phyloP scores from a whole-genome alignment of 2,888 invertebrate genomes.

The Catocala sponsa region DNA sequence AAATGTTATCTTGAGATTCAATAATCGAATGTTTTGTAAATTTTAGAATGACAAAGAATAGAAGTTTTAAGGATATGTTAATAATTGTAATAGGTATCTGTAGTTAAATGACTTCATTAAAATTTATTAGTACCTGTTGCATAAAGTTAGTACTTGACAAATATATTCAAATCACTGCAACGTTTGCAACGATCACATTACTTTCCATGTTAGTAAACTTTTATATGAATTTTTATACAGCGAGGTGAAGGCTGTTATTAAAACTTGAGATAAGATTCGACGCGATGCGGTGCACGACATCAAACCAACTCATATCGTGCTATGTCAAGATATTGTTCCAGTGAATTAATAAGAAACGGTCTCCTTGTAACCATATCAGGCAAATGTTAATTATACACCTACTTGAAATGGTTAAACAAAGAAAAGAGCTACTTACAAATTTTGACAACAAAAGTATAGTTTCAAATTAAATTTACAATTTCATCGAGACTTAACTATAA shows the following conservation, averaged over 20 bases:
- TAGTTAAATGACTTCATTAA: slow-evolving; percentile 5
- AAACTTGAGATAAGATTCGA: slow-evolving; percentile 75
- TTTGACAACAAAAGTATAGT: not conserved
- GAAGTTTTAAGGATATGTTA: too few relatives aligned
- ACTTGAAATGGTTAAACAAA: slow-evolving; percentile 4
- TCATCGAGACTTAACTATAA: not conserved
- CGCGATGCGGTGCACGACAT: slow-evolving; percentile 72
- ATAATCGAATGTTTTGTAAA: too few relatives aligned
- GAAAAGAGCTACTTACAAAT: not conserved
- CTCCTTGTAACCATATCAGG: slow-evolving; percentile 24
- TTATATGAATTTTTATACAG: slow-evolving; percentile 70
- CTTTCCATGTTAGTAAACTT: slow-evolving; percentile 61
- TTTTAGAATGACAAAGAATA: too few relatives aligned
- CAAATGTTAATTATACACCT: slow-evolving; percentile 23
- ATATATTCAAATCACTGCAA: slow-evolving; percentile 47
- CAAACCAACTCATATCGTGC: slow-evolving; percentile 58
- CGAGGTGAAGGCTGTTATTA: slow-evolving; percentile 70
- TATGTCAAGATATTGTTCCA: slow-evolving; percentile 56
- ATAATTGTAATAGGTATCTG: too few relatives aligned
- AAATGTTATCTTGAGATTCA: too few relatives aligned
- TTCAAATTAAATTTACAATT: not conserved
- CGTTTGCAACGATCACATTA: slow-evolving; percentile 43
- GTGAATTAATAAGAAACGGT: slow-evolving; percentile 49
- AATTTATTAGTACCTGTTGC: slow-evolving; percentile 7
- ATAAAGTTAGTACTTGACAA: not conserved